A percentile compares a stretch with the other conserved stretches of the same genome.
Conservation (phyloP, 2,888 invertebrate genomes). For the Brachyptera putata region DNA sequence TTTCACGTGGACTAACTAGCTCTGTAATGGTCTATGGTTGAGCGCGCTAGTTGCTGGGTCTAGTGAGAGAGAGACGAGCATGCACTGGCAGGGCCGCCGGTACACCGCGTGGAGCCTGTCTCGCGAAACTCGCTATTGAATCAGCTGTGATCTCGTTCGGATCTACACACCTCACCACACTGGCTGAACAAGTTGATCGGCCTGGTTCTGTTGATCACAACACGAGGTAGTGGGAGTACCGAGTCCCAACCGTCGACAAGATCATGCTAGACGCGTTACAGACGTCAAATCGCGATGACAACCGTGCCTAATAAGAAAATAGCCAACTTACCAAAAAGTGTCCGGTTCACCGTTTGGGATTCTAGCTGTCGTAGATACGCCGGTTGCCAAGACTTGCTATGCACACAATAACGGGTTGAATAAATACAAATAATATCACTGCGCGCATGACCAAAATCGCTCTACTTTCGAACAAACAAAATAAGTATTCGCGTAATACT, state of each 20-base stretch:
- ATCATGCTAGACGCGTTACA: no score
- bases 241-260: no score
- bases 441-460: background rate
- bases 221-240: no score
- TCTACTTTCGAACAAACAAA: slow-evolving; percentile 17
- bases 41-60: no score
- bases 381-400: slow-evolving; percentile 8
- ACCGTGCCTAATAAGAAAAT: background rate
- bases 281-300: slow-evolving; percentile 11
- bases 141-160: no score
- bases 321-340: background rate
- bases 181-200: no score
- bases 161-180: no score
- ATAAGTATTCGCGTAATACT: slow-evolving; percentile 18
- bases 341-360: background rate
- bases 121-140: background rate
- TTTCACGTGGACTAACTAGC: no score
- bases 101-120: background rate
- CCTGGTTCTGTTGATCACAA: no score
- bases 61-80: no score
- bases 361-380: background rate
- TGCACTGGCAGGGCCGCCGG: no score
- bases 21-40: no score
- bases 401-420: slow-evolving; percentile 3
- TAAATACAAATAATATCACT: slow-evolving; percentile 17